These are phyloP conservation scores for Valencia hispanica DNA, from an alignment of 2,797 vertebrate species.

Conservation along the genomic window DNA sequence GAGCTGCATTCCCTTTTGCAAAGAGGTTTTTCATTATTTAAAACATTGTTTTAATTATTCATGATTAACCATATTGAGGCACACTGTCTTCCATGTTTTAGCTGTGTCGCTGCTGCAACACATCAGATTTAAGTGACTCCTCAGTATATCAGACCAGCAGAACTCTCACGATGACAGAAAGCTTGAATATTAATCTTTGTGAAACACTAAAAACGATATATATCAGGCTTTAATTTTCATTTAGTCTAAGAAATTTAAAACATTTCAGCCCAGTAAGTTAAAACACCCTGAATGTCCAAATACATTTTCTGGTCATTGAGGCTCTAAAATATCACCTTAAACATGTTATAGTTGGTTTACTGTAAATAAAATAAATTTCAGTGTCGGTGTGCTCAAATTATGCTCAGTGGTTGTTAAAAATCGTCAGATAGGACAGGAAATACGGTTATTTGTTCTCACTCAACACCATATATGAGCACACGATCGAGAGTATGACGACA, in stretches of 20 bases:
- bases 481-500: neutral
- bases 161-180: neutral
- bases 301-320: neutral
- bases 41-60: neutral
- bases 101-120: neutral
- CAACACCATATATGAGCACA: neutral
- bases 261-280: too few species aligned
- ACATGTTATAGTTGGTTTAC: neutral
- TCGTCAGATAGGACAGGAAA: neutral
- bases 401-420: neutral
- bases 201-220: neutral
- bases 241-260: neutral
- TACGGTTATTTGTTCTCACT: neutral
- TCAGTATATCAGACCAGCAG: neutral
- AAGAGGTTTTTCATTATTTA: neutral
- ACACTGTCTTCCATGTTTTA: neutral
- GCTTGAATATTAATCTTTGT: neutral
- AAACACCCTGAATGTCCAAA: too few species aligned
- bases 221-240: neutral
- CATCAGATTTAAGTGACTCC: neutral
- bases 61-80: neutral
- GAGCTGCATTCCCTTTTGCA: neutral
- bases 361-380: neutral
- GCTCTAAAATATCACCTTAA: neutral
- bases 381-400: neutral